Percentiles rank a stretch among this genome's conserved stretches.
These are phyloP conservation scores for Pardalotus punctatus DNA, from an alignment of 2,113 vertebrate species.

Conservation along the genomic window DNA sequence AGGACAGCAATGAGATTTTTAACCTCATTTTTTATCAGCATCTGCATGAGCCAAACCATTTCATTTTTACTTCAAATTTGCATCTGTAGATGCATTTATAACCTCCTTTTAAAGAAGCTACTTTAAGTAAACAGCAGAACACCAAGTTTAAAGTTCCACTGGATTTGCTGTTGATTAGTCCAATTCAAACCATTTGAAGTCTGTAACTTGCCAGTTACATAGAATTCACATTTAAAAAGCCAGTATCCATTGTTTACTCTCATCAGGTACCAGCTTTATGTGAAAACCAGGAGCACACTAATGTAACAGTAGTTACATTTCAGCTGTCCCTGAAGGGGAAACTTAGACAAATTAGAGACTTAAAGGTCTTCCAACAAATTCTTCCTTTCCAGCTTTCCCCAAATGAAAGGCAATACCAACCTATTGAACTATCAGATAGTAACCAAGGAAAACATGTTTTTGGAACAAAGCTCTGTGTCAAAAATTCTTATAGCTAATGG, in stretches of 20 bases:
- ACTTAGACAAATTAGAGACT: not conserved
- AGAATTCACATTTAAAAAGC: not conserved
- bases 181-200: not conserved
- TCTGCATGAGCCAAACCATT: not conserved
- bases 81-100: not conserved
- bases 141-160: not conserved
- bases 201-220: not conserved
- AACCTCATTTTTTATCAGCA: not conserved
- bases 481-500: not conserved
- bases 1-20: not conserved
- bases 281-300: not conserved
- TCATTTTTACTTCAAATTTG: not conserved
- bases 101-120: not conserved
- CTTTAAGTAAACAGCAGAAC: not conserved
- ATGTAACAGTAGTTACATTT: not conserved
- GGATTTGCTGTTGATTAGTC: not conserved
- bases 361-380: not conserved
- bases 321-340: not conserved
- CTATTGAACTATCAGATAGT: not conserved
- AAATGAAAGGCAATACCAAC: not conserved
- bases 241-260: rapidly evolving
- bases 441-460: not conserved
- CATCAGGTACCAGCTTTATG: not conserved
- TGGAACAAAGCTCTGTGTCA: not conserved
- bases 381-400: not conserved